Base-by-base conservation (phyloP, 2,113 vertebrate genomes). In the Proterorhinus semilunaris region DNA sequence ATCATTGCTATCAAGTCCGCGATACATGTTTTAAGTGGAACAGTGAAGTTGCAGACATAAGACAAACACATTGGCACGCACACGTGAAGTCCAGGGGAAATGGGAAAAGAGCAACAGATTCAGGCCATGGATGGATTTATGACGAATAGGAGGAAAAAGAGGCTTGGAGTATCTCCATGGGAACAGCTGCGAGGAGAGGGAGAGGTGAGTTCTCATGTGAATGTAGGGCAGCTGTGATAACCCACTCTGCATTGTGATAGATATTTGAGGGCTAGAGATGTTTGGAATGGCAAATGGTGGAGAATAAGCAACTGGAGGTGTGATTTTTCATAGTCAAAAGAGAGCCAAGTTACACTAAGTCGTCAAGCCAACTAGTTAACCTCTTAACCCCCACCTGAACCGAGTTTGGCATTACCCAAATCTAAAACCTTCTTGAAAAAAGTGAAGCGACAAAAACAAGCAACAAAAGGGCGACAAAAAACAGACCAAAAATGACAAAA, bases 101-200 rank as follows among this genome's bases (percentile, higher is more conserved):
- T 48, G 17, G 42, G 46, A 7, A 49, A 49, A 57, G 43, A 49
- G 42, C 13, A 42, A 46, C 21, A n/a, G 49, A 48, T 44, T 43
- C n/a, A 59, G 8, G 46, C 54, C 48, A 27, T 8, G 44, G n/a
- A 57, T 11, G 44, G n/a, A 57, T 11, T 54, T 54, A 46, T 51
- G 43, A 36, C 21, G 17, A 36, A 62, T 6, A 47, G 45, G 21
- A 16, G 27, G 43, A 45, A n/a, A 50, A 43, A 68, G 47, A 44
- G n/a, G 44, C 17, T 16, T 8, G 3, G 53, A 53, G n/a, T 47
- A 21, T 57, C 36, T 61, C 49, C 51, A 72, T 59, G 68, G 71
- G 67, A 75, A 69, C 81, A 86, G 80, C 72, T 82, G 78, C 75
- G 72, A 72, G 68, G 73, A 52, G 55, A 17, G 27, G 27, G 62